Evolutionary conservation across 2,113 vertebrate species (phyloP).

Genomic region (Gallinago paraguaiae): DNA sequence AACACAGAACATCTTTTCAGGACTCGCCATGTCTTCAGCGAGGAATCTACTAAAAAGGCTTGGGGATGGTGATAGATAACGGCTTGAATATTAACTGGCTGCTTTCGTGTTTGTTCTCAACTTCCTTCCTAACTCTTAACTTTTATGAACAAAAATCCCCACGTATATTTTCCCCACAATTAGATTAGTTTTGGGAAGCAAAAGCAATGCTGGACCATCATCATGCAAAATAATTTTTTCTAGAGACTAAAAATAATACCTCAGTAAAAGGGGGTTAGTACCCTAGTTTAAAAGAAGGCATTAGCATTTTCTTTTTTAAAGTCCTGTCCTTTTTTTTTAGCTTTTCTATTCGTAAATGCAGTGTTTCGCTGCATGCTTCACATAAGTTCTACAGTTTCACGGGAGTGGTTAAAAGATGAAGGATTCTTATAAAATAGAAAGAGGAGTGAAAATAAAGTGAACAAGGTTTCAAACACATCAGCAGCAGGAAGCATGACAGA

Average conservation of each 20-base stretch:
- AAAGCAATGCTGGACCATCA: not conserved
- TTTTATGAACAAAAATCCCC: not conserved
- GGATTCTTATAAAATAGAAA: not conserved
- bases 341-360: not conserved
- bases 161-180: not conserved
- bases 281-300: not conserved
- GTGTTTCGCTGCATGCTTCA: not conserved
- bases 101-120: not conserved
- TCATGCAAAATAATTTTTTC: not conserved
- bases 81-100: not conserved
- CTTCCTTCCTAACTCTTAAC: not conserved
- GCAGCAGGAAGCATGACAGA: not conserved
- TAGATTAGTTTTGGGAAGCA: not conserved
- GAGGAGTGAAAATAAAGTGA: not conserved
- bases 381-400: not conserved
- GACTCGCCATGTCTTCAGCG: not conserved
- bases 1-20: not conserved
- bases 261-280: no score
- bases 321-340: not conserved
- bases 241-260: not conserved
- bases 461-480: constrained; percentile 1
- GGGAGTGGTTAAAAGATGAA: not conserved
- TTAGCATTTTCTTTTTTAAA: not conserved
- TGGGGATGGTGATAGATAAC: not conserved
- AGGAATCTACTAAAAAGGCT: not conserved